Conservation (phyloP, 2,888 invertebrate species). For the Pandemis corylana region DNA sequence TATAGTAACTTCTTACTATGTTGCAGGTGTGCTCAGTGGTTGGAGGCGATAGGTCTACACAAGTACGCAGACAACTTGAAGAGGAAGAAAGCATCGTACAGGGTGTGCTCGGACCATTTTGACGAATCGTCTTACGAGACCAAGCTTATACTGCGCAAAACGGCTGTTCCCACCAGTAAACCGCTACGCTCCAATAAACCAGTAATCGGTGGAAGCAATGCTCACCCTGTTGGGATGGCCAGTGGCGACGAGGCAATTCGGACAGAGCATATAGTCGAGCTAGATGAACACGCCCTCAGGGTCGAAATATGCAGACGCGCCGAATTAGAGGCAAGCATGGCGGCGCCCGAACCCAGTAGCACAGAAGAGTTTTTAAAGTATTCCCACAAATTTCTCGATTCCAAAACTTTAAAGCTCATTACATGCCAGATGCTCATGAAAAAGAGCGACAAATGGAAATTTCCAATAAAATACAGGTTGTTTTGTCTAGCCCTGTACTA, state of each 20-base stretch:
- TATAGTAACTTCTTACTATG: background rate
- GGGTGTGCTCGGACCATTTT: conserved; percentile 15
- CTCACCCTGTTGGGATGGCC: background rate
- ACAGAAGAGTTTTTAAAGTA: background rate
- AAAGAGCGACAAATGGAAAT: background rate
- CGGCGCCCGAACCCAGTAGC: background rate
- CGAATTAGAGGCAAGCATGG: background rate
- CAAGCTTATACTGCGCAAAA: background rate
- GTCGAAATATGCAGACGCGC: background rate
- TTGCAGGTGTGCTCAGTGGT: conserved; percentile 2
- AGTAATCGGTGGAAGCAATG: no score
- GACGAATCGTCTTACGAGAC: background rate
- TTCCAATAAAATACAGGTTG: background rate
- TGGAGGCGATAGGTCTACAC: background rate
- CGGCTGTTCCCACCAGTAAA: background rate
- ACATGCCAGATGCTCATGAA: conserved; percentile 1
- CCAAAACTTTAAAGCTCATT: background rate
- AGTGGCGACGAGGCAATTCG: background rate
- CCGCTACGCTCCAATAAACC: background rate
- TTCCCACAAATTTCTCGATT: background rate
- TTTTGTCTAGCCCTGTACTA: conserved; percentile 4
- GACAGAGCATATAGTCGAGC: background rate
- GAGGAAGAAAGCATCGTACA: conserved; percentile 1
- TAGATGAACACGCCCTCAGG: background rate
- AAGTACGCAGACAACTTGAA: background rate